These are phyloP conservation scores for Pentalonia nigronervosa DNA, from an alignment of 1,140 invertebrate genomes.

Conservation along the genomic window DNA sequence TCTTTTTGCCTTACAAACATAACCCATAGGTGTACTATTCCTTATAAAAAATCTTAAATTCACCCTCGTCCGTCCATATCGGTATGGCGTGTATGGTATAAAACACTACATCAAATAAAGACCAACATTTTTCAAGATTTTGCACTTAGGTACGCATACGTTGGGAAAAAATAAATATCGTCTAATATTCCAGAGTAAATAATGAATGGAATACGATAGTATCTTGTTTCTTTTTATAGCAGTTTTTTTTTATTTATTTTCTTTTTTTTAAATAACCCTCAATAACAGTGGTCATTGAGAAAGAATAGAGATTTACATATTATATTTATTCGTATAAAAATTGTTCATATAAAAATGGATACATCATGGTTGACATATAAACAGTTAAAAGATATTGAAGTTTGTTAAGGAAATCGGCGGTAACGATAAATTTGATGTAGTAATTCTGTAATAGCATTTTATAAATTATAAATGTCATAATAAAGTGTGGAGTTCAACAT, in stretches of 20 bases:
- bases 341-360: not conserved
- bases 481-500: not conserved
- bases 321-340: not conserved
- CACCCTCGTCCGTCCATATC: not conserved
- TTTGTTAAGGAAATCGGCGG: not conserved
- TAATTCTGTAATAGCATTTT: not conserved
- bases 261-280: not conserved
- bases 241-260: not conserved
- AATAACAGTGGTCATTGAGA: not conserved
- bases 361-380: not conserved
- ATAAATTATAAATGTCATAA: not conserved
- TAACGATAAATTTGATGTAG: not conserved
- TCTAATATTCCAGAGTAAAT: not conserved
- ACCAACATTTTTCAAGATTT: not conserved
- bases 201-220: not conserved
- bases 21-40: not conserved
- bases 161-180: not conserved
- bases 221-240: not conserved
- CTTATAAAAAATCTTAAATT: not conserved
- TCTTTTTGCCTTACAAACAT: not conserved
- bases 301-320: not conserved
- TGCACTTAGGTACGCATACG: not conserved
- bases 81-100: not conserved
- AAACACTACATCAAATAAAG: constrained; percentile 3
- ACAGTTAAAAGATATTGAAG: not conserved